A percentile compares a stretch with the other conserved stretches of the same genome.
Evolutionary conservation across 2,888 invertebrate genomes (phyloP).

Genomic region (Drosophila kambysellisi): DNA sequence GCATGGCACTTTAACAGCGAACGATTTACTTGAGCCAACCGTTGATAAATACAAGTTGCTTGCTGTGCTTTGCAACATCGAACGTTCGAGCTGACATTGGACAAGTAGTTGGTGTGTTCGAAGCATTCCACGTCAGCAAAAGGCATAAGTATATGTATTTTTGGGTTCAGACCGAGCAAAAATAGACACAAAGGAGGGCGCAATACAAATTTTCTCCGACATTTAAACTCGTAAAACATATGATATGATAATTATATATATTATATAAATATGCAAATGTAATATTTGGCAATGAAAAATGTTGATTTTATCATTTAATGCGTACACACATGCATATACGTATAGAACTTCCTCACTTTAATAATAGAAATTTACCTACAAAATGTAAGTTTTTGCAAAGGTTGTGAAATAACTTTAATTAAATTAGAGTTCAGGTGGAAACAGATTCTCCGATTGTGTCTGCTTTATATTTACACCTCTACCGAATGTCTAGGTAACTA

Average conservation of each 20-base stretch:
- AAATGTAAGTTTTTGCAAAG: not conserved
- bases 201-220: not conserved
- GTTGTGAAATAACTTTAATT: not conserved
- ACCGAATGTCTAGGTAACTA: slow-evolving; percentile 31
- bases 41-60: too few species aligned
- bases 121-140: not conserved
- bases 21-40: not conserved
- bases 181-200: not conserved
- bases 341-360: not conserved
- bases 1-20: too few species aligned
- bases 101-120: not conserved
- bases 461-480: slow-evolving; percentile 37
- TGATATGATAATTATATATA: too few species aligned
- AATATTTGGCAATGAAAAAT: not conserved
- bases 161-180: not conserved
- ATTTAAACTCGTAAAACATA: not conserved
- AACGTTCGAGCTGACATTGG: not conserved
- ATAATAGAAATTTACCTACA: not conserved
- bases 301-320: not conserved
- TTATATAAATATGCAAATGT: not conserved
- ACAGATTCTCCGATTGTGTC: not conserved
- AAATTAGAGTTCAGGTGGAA: not conserved
- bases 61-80: not conserved
- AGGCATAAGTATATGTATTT: slow-evolving; percentile 1
- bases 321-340: not conserved